Evolutionary conservation across 2,113 vertebrate species (phyloP), one percentile per base, ranked within the genome.

Genomic region (Sebastes fasciatus): DNA sequence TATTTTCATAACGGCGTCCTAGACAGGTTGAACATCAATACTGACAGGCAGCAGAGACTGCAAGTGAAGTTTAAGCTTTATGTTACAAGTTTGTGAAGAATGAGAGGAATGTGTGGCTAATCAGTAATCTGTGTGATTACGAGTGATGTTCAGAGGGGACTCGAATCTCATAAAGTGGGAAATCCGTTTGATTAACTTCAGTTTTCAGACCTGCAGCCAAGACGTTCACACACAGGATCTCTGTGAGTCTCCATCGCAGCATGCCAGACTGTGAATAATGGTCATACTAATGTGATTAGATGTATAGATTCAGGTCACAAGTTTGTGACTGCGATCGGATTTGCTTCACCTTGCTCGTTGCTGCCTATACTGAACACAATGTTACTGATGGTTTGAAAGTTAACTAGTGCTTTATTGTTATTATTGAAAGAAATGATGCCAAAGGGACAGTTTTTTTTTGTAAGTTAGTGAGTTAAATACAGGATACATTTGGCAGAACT

Each of bases 211-310:
- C 61, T 82, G 74, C 16, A 69, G 5, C 34, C 16, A 13, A 43
- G 64, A 75, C 5, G 43, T 19, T n/a, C 40, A 8, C 77, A 69
- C 23, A 26, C 78, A 54, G 77, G 43, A 75, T 68, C 8, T 72
- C 40, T 48, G 34, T 34, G 17, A 34, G 51, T 49, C 21, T 46
- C 45, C 42, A 45, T 16, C 7, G 19, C 66, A 72, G 48, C 54
- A 49, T 46, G 43, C 21, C 21, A 16, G 72, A 2, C 74, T 72
- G 76, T 72, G 85, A 88, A 80, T 57, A 68, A 79, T 51, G 21
- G 67, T 81, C 80, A 75, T 26, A 45, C 77, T 86, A 14, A 89
- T 88, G 77, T 82, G 54, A 79, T 88, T 88, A 84, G 14, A 76
- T 19, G 40, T 71, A 23, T 8, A 64, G 9, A 57, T 77, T 62